Percentiles rank a stretch among this genome's conserved stretches.
phyloP scores from a whole-genome alignment of 2,113 vertebrate species.

The Panurus biarmicus region DNA sequence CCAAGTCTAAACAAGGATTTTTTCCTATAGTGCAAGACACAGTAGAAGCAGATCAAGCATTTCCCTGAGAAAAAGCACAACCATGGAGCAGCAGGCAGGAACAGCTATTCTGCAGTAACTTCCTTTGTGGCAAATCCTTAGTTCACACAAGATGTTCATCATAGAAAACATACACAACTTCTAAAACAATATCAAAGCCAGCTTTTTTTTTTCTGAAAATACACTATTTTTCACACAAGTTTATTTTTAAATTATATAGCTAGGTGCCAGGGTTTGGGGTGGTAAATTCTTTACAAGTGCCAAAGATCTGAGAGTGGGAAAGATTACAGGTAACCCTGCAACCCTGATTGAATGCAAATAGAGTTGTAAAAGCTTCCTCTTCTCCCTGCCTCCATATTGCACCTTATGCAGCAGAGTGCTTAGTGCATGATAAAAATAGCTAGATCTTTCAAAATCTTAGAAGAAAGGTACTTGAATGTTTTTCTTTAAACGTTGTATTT shows the following conservation, averaged over 20 bases:
- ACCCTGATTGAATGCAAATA: background rate
- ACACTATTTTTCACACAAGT: background rate
- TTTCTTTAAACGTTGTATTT: slow-evolving; percentile 33
- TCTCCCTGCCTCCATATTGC: slow-evolving; percentile 5
- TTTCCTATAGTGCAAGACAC: background rate
- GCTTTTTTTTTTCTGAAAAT: background rate
- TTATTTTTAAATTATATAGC: background rate
- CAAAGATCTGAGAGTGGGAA: background rate
- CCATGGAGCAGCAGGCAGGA: background rate
- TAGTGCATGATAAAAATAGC: slow-evolving; percentile 14
- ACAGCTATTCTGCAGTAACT: background rate
- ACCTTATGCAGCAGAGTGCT: slow-evolving; percentile 2
- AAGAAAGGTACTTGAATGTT: slow-evolving; percentile 14
- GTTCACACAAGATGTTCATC: background rate
- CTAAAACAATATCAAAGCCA: background rate
- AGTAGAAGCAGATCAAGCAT: background rate
- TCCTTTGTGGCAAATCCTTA: background rate
- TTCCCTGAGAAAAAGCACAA: background rate
- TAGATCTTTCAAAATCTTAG: slow-evolving; percentile 21
- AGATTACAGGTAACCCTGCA: slow-evolving; percentile 4
- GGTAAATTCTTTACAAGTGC: background rate
- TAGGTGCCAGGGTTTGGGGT: background rate
- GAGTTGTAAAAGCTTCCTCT: background rate
- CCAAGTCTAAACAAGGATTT: background rate
- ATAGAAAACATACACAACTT: background rate